Evolutionary conservation across 2,888 invertebrate genomes (phyloP), one percentile per base, ranked within the genome.

Genomic region (Smittia aterrima): DNA sequence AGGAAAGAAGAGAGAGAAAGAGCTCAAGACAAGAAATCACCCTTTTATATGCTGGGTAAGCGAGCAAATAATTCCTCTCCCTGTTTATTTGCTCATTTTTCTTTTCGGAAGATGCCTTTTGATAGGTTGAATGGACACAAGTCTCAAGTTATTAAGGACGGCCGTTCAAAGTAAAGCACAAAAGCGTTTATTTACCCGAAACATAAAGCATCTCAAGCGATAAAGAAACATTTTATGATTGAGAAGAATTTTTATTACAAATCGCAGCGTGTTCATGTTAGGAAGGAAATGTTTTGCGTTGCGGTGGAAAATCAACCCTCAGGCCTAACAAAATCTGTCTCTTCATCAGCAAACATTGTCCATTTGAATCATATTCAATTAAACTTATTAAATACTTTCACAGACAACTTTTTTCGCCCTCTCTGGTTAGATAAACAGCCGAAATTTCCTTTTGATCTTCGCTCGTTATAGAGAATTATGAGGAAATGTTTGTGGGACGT

Each of bases 361-460:
- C 72, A 38, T 40, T 72, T 72, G 24, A 38, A 38, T 72, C 62
- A 72, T 38, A 72, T 72, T 72, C 72, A 72, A 72, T 72, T 72
- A 27, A 72, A 72, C 53, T 72, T 72, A 72, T 62, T 54, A 72
- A 72, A 62, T 53, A 47, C 27, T 64, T 27, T 24, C 27, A 16
- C 25, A n/a, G 27, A 13, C 27, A 22, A 9, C 7, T 64, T 27
- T 27, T 27, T 25, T 64, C 9, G 6, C 24, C 40, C 47, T n/a
- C 16, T 70, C 6, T 53, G 66, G 66, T 22, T 58, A 58, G 9
- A 58, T 58, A 58, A 58, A 58, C 9, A 58, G 22, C 58, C 47
- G n/a, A 27, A 71, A 71, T 71, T 47, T 71, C 71, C 47, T 72
- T 68, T 72, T 72, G 72, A 72, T 72, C 72, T 72, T 32, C 32